Evolutionary conservation across 2,888 invertebrate genomes (phyloP).

Genomic region (Orthosia gracilis): DNA sequence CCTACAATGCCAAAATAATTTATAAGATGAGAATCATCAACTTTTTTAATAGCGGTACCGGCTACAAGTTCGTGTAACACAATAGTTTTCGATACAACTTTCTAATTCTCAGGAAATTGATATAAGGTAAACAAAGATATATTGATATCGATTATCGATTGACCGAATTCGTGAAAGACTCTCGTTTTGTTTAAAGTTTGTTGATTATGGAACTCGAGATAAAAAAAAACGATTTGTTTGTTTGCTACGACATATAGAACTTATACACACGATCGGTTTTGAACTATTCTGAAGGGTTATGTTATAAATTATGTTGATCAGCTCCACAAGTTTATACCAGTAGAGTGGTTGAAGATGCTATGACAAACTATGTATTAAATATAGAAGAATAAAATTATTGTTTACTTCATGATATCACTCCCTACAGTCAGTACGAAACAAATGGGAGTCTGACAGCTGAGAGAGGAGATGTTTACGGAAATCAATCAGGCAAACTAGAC

Average conservation of each 20-base stretch:
- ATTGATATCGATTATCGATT: slow-evolving; percentile 66
- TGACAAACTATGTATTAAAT: not conserved
- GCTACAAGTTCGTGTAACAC: slow-evolving; percentile 56
- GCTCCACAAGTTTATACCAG: not conserved
- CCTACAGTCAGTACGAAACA: not conserved
- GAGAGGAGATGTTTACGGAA: no score
- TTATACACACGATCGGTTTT: not conserved
- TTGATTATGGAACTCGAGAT: slow-evolving; percentile 49
- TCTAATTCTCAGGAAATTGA: slow-evolving; percentile 70
- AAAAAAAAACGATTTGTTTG: slow-evolving; percentile 37
- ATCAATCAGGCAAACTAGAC: not conserved
- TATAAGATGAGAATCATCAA: slow-evolving; percentile 49
- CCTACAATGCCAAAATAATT: slow-evolving; percentile 40
- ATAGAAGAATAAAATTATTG: not conserved
- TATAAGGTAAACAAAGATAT: slow-evolving; percentile 73
- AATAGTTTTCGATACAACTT: slow-evolving; percentile 66
- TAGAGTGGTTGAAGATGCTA: not conserved
- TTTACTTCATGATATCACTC: not conserved
- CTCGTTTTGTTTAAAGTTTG: slow-evolving; percentile 56
- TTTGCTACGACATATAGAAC: slow-evolving; percentile 4
- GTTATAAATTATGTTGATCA: not conserved
- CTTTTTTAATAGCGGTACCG: slow-evolving; percentile 54
- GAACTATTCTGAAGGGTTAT: not conserved
- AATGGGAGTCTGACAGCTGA: not conserved
- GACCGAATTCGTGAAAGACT: slow-evolving; percentile 66